Conservation (phyloP, 1,140 invertebrate genomes). For the Cydia strobilella region DNA sequence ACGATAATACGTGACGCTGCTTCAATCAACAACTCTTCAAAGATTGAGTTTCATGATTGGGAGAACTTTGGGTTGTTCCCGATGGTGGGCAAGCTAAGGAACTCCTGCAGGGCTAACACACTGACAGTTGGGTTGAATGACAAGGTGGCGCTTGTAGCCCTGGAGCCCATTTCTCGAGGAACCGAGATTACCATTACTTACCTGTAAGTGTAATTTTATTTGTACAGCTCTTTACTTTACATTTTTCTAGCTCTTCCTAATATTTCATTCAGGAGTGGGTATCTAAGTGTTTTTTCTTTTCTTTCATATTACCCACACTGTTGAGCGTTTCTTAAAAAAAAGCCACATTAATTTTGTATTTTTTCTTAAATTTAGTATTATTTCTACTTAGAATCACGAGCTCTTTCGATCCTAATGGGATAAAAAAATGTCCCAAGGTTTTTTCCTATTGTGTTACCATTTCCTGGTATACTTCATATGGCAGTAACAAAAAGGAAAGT, state of each 20-base stretch:
- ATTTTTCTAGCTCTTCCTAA: neutral
- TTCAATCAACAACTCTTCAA: neutral
- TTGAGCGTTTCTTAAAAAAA: too few relatives aligned
- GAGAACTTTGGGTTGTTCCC: constrained; percentile 38
- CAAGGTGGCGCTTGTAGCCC: constrained; percentile 41
- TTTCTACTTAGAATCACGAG: too few relatives aligned
- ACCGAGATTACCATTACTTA: constrained; percentile 45
- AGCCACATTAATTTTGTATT: too few relatives aligned
- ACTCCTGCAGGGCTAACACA: constrained; percentile 41
- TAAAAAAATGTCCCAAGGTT: too few relatives aligned
- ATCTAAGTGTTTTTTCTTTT: too few relatives aligned
- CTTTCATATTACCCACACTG: too few relatives aligned
- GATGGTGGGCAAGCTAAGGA: constrained; percentile 42
- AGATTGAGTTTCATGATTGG: constrained; percentile 6
- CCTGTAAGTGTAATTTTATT: constrained; percentile 39
- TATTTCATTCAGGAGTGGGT: too few relatives aligned
- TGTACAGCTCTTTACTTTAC: neutral
- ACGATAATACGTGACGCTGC: constrained; percentile 24
- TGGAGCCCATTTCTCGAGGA: constrained; percentile 42
- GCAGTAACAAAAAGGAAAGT: too few relatives aligned
- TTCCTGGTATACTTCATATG: too few relatives aligned
- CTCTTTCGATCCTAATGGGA: too few relatives aligned
- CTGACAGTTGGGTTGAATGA: constrained; percentile 36
- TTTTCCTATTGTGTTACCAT: too few relatives aligned
- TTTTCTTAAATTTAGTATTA: too few relatives aligned